phyloP scores from a whole-genome alignment of 1,140 invertebrate species.

The Colletes gigas region DNA sequence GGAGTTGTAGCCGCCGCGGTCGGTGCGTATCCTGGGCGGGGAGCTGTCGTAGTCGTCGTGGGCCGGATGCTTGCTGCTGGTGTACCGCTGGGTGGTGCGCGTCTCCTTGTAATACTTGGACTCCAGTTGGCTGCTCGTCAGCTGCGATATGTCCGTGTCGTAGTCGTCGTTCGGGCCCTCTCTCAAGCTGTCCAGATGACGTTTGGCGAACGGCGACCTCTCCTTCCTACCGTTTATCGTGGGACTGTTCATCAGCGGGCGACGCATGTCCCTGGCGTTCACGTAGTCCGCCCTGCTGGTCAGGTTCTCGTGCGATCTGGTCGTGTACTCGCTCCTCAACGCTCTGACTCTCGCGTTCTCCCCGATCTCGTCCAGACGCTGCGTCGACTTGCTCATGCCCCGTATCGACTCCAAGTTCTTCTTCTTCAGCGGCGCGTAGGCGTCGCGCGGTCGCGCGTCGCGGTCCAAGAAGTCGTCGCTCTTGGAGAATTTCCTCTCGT shows the following conservation, averaged over 20 bases:
- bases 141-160: constrained; percentile 78
- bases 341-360: constrained; percentile 68
- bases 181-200: constrained; percentile 70
- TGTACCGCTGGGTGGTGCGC: constrained; percentile 71
- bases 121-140: constrained; percentile 76
- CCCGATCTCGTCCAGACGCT: constrained; percentile 73
- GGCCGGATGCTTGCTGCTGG: constrained; percentile 64
- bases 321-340: constrained; percentile 71
- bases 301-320: constrained; percentile 76
- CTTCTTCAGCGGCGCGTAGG: constrained; percentile 66
- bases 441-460: constrained; percentile 45
- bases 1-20: constrained; percentile 71
- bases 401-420: constrained; percentile 74
- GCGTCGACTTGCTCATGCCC: constrained; percentile 77
- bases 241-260: constrained; percentile 49
- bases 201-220: constrained; percentile 65
- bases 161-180: constrained; percentile 77
- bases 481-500: constrained; percentile 73
- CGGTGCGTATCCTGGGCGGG: constrained; percentile 68
- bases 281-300: constrained; percentile 69
- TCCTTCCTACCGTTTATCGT: constrained; percentile 61
- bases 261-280: constrained; percentile 65
- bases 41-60: constrained; percentile 78
- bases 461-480: constrained; percentile 73
- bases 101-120: constrained; percentile 77